Evolutionary conservation across 2,888 invertebrate species (phyloP).

Genomic region (Dexiosoma caninum): DNA sequence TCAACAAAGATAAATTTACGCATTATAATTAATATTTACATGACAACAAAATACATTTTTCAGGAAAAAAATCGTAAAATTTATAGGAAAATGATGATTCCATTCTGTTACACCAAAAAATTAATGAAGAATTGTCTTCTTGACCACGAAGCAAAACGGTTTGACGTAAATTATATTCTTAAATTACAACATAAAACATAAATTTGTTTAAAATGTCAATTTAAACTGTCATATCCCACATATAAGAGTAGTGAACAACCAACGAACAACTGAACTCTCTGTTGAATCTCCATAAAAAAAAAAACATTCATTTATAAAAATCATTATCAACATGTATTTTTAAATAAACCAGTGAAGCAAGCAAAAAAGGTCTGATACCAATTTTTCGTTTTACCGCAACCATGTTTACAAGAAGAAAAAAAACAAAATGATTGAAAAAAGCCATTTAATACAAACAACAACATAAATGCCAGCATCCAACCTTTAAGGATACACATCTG

Average conservation of each 20-base stretch:
- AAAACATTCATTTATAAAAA: neutral
- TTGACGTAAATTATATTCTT: too few relatives aligned
- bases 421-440: constrained; percentile 28
- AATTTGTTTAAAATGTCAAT: constrained; percentile 4
- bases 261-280: neutral
- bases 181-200: neutral
- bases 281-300: neutral
- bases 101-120: too few relatives aligned
- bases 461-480: constrained; percentile 15
- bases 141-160: too few relatives aligned
- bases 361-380: constrained; percentile 36
- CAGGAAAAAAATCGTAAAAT: too few relatives aligned
- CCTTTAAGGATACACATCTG: constrained; percentile 32
- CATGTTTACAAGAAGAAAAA: constrained; percentile 14
- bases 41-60: too few relatives aligned
- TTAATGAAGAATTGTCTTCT: too few relatives aligned
- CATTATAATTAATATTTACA: too few relatives aligned
- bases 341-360: constrained; percentile 39
- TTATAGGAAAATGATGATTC: too few relatives aligned
- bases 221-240: neutral
- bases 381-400: constrained; percentile 56
- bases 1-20: too few relatives aligned
- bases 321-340: constrained; percentile 59
- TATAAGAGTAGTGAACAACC: neutral
- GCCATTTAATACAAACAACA: constrained; percentile 32